Percentiles rank a stretch among this genome's conserved stretches.
These are phyloP conservation scores for Megalurothrips usitatus DNA, from an alignment of 2,888 invertebrate species.

Conservation along the genomic window DNA sequence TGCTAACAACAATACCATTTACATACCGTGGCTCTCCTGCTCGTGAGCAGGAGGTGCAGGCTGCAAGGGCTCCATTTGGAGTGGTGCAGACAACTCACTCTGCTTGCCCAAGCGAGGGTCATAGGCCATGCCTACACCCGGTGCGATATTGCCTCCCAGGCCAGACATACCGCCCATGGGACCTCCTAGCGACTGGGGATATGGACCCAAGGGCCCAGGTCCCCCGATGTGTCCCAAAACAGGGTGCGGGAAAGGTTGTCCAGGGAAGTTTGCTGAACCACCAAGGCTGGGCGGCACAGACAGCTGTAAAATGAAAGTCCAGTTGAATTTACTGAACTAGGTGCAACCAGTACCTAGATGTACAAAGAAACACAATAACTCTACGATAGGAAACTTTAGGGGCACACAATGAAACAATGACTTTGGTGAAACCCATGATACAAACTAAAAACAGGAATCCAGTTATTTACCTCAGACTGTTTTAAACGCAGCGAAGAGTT, in stretches of 20 bases:
- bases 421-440: background rate
- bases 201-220: constrained; percentile 35
- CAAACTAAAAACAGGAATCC: background rate
- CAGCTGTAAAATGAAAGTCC: constrained; percentile 52
- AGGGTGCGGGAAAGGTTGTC: constrained; percentile 31
- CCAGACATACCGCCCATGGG: constrained; percentile 26
- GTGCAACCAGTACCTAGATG: constrained; percentile 23
- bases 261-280: constrained; percentile 9
- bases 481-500: constrained; percentile 20
- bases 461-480: constrained; percentile 13
- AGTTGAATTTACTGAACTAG: constrained; percentile 35
- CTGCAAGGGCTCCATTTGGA: constrained; percentile 48
- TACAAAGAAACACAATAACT: background rate
- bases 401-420: background rate
- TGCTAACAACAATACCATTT: constrained; percentile 2
- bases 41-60: constrained; percentile 38
- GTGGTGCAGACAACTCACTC: constrained; percentile 54
- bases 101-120: constrained; percentile 46
- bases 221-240: constrained; percentile 52
- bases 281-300: constrained; percentile 66
- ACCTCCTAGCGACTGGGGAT: constrained; percentile 1
- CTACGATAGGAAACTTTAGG: background rate
- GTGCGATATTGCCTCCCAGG: constrained; percentile 17
- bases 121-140: constrained; percentile 8
- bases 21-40: constrained; percentile 41